phyloP scores from a whole-genome alignment of 2,113 vertebrate species.

The Condylura cristata region DNA sequence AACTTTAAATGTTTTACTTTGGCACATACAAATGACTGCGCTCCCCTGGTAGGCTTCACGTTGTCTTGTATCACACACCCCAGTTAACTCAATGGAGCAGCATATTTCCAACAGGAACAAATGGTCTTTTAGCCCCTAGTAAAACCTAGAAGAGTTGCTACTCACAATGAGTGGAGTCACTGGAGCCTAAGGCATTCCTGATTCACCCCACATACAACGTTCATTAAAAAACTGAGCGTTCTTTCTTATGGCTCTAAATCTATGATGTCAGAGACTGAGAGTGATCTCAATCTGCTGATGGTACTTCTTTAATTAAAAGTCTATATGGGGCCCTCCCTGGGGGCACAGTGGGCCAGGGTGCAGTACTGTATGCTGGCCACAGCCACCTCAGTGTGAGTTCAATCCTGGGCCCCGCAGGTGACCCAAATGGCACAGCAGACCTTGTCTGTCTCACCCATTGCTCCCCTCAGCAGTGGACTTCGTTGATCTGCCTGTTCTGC shows the following conservation, averaged over 20 bases:
- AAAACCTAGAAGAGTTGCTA: not conserved
- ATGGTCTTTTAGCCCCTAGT: not conserved
- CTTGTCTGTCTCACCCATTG: too few relatives aligned
- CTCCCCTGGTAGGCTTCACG: not conserved
- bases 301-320: conserved; percentile 6
- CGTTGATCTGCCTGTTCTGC: too few relatives aligned
- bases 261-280: not conserved
- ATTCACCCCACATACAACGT: not conserved
- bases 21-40: not conserved
- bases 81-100: not conserved
- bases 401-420: too few relatives aligned
- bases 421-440: too few relatives aligned
- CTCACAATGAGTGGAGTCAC: not conserved
- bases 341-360: too few relatives aligned
- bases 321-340: too few relatives aligned
- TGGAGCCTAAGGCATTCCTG: not conserved
- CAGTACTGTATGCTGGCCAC: too few relatives aligned
- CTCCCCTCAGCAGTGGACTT: too few relatives aligned
- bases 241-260: not conserved
- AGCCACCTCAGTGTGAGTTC: too few relatives aligned
- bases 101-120: not conserved
- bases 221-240: not conserved
- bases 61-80: not conserved
- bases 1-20: not conserved
- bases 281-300: not conserved